Base-by-base conservation (phyloP, 2,888 invertebrate species). In the Sphaeridia pumilis region DNA sequence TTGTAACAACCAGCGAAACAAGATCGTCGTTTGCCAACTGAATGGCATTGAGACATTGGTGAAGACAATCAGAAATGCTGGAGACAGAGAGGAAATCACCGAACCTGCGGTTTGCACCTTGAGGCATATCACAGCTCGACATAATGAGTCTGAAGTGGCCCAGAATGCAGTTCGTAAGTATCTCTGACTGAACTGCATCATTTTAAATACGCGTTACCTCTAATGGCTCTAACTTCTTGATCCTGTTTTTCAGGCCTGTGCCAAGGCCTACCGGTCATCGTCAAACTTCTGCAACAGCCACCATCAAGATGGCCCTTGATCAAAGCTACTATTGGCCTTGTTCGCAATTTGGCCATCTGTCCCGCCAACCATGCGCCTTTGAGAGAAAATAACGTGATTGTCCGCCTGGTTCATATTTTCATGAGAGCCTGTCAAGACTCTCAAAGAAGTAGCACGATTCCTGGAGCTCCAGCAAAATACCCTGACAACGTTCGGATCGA, bases 1-100 rank as follows among this genome's bases (percentile, higher is more conserved):
- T 4, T 99, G 98, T 76, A 99, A 99, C 75, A 99, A 98, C 76
- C 92, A 94, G 70, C 83, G 92, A 55, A 98, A 99, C 73, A 98
- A 97, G 77, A 74, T 73, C 52, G 70, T 72, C 67, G 62, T 62
- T 4, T 92, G 90, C 73, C 89, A 92, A 73, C 87, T 90, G 5
- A 92, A 93, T 50, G 98, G 98, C 26, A 92, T 98, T 54, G 94
- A 95, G 70, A 93, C 94, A 0, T 78, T 98, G 12, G 92, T 97
- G 7, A 83, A 90, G 63, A 94, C 95, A 4, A 90, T 88, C 65
- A 84, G 85, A 55, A 86, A 84, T 68, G 94, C 94, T 35, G 90
- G 90, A n/a, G 92, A 88, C 70, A 82, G 90, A 54, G 97, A 97
- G 71, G 98, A 98, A 74, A 95, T 98, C 68, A 97, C 95, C 1